A percentile compares a stretch with the other conserved stretches of the same genome.
phyloP scores from a whole-genome alignment of 1,140 invertebrate species.

The Drosophila lini region DNA sequence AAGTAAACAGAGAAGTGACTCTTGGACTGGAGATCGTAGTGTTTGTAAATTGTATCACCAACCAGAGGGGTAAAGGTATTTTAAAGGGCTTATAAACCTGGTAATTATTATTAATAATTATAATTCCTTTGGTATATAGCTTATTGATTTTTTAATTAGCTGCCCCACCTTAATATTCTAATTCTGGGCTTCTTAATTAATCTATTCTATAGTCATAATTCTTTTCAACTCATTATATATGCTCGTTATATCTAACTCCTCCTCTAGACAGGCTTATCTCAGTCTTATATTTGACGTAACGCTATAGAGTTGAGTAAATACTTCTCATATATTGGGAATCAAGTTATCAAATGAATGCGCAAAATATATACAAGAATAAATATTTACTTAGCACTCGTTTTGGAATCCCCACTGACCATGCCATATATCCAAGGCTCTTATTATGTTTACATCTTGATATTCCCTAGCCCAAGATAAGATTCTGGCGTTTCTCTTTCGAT shows the following conservation, averaged over 20 bases:
- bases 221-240: background rate
- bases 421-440: slow-evolving; percentile 35
- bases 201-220: background rate
- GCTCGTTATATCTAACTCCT: background rate
- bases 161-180: background rate
- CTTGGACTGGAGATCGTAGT: background rate
- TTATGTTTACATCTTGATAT: slow-evolving; percentile 51
- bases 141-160: slow-evolving; percentile 3
- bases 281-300: background rate
- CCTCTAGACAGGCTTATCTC: slow-evolving; percentile 2
- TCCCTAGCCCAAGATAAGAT: slow-evolving; percentile 32
- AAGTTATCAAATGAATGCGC: slow-evolving; percentile 30
- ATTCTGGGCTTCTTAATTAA: background rate
- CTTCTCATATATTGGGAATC: background rate
- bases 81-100: background rate
- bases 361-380: slow-evolving; percentile 17
- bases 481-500: slow-evolving; percentile 16
- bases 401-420: slow-evolving; percentile 5
- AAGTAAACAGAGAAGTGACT: slow-evolving; percentile 14
- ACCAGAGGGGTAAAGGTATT: background rate
- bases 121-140: background rate
- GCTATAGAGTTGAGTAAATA: slow-evolving; percentile 5
- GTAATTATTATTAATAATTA: background rate
- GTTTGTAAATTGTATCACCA: background rate
- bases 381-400: slow-evolving; percentile 29